Evolutionary conservation across 2,888 invertebrate species (phyloP).

Genomic region (Erebia ligea): DNA sequence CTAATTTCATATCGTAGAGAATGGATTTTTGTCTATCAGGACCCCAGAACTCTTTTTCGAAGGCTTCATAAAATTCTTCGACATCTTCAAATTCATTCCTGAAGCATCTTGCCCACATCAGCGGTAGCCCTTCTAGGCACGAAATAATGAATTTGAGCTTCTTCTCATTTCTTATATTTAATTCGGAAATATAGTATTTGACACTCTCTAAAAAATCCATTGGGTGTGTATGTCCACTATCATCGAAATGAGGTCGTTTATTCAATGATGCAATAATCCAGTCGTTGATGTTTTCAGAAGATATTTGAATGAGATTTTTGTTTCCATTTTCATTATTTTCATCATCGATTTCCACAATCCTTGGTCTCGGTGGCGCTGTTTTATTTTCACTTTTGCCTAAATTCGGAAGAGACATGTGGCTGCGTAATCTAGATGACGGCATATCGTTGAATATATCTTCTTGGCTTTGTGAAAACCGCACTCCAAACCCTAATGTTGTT

Average conservation of each 20-base stretch:
- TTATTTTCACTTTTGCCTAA: constrained; percentile 70
- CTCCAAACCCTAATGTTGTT: constrained; percentile 71
- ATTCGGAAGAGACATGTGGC: constrained; percentile 78
- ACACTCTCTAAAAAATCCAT: constrained; percentile 76
- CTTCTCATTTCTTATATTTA: constrained; percentile 68
- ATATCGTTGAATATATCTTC: constrained; percentile 73
- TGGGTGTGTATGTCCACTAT: constrained; percentile 71
- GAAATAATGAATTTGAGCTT: constrained; percentile 73
- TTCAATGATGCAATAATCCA: constrained; percentile 72
- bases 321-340: constrained; percentile 56
- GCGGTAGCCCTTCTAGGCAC: constrained; percentile 73
- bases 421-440: constrained; percentile 74
- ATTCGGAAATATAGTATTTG: constrained; percentile 71
- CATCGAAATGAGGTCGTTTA: constrained; percentile 74
- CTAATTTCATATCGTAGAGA: constrained; percentile 74
- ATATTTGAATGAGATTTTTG: constrained; percentile 56
- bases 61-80: constrained; percentile 66
- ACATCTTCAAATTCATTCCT: constrained; percentile 67
- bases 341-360: constrained; percentile 71
- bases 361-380: constrained; percentile 56
- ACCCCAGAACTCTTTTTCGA: constrained; percentile 78
- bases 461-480: constrained; percentile 75
- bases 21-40: constrained; percentile 73
- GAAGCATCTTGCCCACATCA: constrained; percentile 78
- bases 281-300: constrained; percentile 68